Evolutionary conservation across 1,140 invertebrate genomes (phyloP), one percentile per base, ranked within the genome.

Genomic region (Hylaeus anthracinus): DNA sequence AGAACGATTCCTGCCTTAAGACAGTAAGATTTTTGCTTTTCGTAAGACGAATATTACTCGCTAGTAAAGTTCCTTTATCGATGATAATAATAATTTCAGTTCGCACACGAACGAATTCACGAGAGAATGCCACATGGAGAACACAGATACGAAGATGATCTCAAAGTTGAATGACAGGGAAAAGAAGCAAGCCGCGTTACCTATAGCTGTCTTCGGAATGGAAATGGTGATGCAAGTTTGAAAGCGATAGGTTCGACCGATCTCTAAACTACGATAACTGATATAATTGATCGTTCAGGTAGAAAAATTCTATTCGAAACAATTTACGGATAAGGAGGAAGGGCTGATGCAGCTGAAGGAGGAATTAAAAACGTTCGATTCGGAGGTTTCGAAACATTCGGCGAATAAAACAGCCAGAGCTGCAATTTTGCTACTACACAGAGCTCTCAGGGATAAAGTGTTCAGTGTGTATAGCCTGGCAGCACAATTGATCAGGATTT

Each of bases 251-350:
- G 45, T 51, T 53, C 15, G 9, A 60, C 26, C 70, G 0, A 15
- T n/a, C 8, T 8, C 14, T 60, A 4, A 10, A 67, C n/a, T 8
- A 61, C 0, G 8, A 51, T 66, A 10, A 71, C 5, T 12, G 58
- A 73, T 71, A 14, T 71, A 10, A 66, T 77, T 60, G 12, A 2
- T 77, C 26, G 14, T 80, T 39, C 85, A 98, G 97, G 97, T 98
- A 4, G 97, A 98, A 90, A 98, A 98, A 92, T 97, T 98, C 91
- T 98, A 98, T 91, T 98, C 97, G 1, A 98, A 98, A 90, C 98
- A 97, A 86, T 99, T 97, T 93, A 95, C 97, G 15, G 97, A 98
- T 90, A 97, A 98, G 89, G 98, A 99, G 90, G 98, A 98, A 87
- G 97, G 98, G 0, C 89, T 99, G 26, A 94, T 96, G 81, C 94